phyloP scores from a whole-genome alignment of 2,888 invertebrate genomes.

The Antheraea yamamai region DNA sequence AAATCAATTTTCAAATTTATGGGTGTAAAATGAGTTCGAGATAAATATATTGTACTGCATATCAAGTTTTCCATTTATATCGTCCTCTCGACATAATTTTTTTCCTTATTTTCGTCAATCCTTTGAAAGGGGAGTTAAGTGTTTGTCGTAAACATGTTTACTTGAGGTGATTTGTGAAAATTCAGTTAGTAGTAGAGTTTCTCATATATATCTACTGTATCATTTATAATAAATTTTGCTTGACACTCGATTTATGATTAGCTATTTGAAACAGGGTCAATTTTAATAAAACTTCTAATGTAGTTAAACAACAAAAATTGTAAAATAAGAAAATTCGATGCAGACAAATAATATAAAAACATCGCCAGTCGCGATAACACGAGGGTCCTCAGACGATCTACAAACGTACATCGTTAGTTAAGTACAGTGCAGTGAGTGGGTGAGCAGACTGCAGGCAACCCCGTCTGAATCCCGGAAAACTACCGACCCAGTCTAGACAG shows the following conservation, averaged over 20 bases:
- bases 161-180: background rate
- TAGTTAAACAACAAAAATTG: constrained; percentile 28
- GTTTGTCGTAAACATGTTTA: background rate
- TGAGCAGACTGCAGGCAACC: constrained; percentile 79
- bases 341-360: constrained; percentile 67
- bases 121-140: background rate
- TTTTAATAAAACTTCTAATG: background rate
- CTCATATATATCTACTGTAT: background rate
- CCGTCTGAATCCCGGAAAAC: constrained; percentile 81
- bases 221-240: background rate
- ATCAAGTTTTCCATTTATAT: background rate
- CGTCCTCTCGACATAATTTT: background rate
- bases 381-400: constrained; percentile 71
- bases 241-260: background rate
- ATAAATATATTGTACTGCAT: background rate
- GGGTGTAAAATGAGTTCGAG: background rate
- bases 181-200: background rate
- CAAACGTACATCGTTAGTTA: constrained; percentile 30
- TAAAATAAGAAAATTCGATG: constrained; percentile 43
- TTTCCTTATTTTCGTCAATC: background rate
- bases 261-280: background rate
- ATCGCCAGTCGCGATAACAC: constrained; percentile 59
- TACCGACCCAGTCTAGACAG: constrained; percentile 83
- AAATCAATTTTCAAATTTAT: background rate
- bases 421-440: constrained; percentile 77